Percentiles rank a stretch among this genome's conserved stretches.
phyloP scores from a whole-genome alignment of 2,888 invertebrate genomes.

The Opisthograptis luteolata region DNA sequence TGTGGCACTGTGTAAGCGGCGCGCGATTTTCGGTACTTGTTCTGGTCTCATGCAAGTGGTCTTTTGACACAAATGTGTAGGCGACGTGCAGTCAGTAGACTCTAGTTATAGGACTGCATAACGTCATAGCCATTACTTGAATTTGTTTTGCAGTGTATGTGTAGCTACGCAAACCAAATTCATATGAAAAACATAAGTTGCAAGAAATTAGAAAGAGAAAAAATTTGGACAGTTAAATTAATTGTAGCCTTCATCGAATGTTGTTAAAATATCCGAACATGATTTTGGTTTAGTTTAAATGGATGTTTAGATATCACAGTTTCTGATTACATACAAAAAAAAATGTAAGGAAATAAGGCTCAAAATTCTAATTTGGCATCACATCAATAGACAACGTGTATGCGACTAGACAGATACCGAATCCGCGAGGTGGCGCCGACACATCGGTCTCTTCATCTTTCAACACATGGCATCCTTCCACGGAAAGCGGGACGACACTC shows the following conservation, averaged over 20 bases:
- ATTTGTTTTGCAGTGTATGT: constrained; percentile 15
- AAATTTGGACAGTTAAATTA: neutral
- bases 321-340: neutral
- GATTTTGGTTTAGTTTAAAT: neutral
- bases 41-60: constrained; percentile 16
- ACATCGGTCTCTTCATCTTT: constrained; percentile 33
- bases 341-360: too few relatives aligned
- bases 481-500: constrained; percentile 37
- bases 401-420: constrained; percentile 18
- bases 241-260: too few relatives aligned
- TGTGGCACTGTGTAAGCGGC: neutral
- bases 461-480: constrained; percentile 36
- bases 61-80: constrained; percentile 8
- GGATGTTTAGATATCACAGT: neutral
- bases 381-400: constrained; percentile 10
- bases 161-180: constrained; percentile 11
- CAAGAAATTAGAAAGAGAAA: neutral
- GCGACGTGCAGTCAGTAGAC: constrained; percentile 22
- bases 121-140: constrained; percentile 13
- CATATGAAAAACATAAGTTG: neutral
- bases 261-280: neutral
- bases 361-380: neutral
- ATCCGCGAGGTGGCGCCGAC: constrained; percentile 28
- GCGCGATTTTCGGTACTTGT: constrained; percentile 10
- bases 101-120: constrained; percentile 23